Percentiles rank a stretch among this genome's conserved stretches.
Conservation (phyloP, 2,797 vertebrate species). For the Lacerta bilineata region DNA sequence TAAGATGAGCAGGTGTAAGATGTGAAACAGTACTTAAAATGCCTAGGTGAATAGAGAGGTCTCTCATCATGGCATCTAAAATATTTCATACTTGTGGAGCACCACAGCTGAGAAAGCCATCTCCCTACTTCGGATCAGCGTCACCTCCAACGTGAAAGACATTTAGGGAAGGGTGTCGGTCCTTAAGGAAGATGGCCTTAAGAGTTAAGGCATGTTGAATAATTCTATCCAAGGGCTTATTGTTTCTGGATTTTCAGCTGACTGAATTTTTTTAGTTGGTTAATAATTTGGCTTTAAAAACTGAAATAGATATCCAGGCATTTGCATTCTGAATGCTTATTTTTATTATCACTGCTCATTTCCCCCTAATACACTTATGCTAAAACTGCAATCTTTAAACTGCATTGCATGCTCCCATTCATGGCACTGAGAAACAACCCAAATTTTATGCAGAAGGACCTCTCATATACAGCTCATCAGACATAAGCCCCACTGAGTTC, state of each 20-base stretch:
- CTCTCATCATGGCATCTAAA: not conserved
- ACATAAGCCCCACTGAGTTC: not conserved
- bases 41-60: not conserved
- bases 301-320: not conserved
- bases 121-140: not conserved
- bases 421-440: not conserved
- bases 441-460: not conserved
- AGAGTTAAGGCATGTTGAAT: not conserved
- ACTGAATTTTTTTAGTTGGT: no score
- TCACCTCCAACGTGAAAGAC: not conserved
- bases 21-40: not conserved
- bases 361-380: not conserved
- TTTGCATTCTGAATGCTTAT: no score
- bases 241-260: not conserved
- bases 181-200: not conserved
- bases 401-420: not conserved
- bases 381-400: not conserved
- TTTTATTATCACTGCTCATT: not conserved
- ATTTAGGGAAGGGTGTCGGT: not conserved
- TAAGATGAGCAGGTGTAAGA: not conserved
- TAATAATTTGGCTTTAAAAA: not conserved
- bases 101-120: no score
- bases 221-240: not conserved
- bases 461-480: not conserved
- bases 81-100: not conserved